Base-by-base conservation (phyloP, 2,797 vertebrate species). In the Loriculus beryllinus region DNA sequence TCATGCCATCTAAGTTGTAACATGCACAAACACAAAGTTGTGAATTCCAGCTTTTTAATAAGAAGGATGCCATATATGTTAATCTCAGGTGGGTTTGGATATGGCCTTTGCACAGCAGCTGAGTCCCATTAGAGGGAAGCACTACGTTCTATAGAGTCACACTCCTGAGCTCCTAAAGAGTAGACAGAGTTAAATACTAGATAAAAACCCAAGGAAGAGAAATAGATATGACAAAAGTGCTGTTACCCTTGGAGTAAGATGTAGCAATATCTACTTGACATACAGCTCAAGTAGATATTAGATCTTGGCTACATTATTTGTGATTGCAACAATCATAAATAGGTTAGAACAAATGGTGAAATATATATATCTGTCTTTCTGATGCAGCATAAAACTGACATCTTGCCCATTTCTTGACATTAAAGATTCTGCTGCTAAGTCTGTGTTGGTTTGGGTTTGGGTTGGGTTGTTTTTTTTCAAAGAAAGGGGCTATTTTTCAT, bases 241-340 rank as follows among this genome's bases (percentile, higher is more conserved):
- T 84, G 31, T 31, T 64, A 82, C 48, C n/a, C 52, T 70, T 37
- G 45, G 33, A 93, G 64, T 43, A 82, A 86, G 77, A 82, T 40
- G 74, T 9, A 91, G 77, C 70, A 88, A 88, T 82, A 71, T 16
- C 22, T 57, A 35, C 33, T 57, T 35, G 33, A 35, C 33, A 64
- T 68, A 90, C 54, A 86, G 92, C 82, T 80, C 87, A 88, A 86
- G 48, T 29, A 64, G 93, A 90, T 57, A 74, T 45, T 88, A 64
- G 82, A 91, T 60, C 79, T 90, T 28, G 3, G 48, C 80, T 88
- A 48, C 78, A 94, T 96, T 93, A 94, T 92, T 96, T 96, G 96
- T 95, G 95, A 96, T 96, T 95, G 95, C 82, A 92, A 37, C 92
- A 93, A 95, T 95, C 96, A 96, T 97, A 96, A 95, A 96, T 84